A percentile compares a stretch with the other conserved stretches of the same genome.
These are phyloP conservation scores for Spinus olivaceus DNA, from an alignment of 2,797 vertebrate genomes.

Conservation along the genomic window DNA sequence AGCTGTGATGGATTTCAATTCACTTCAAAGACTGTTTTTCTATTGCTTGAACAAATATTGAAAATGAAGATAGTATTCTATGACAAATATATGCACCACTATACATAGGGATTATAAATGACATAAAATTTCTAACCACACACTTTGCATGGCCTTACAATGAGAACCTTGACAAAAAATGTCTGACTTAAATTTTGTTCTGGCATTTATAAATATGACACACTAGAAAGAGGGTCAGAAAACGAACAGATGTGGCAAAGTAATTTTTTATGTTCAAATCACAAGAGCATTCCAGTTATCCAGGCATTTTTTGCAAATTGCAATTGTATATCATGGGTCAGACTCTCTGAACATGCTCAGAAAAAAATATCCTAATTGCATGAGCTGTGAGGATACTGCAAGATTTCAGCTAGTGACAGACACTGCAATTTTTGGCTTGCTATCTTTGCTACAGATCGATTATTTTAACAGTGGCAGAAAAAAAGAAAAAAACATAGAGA, in stretches of 20 bases:
- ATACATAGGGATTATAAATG: neutral
- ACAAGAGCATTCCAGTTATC: neutral
- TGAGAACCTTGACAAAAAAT: neutral
- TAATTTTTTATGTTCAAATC: neutral
- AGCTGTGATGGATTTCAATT: neutral
- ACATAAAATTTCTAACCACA: neutral
- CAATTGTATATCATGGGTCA: neutral
- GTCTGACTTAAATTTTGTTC: neutral
- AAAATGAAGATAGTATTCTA: neutral
- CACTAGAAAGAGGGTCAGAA: neutral
- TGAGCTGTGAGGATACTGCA: neutral
- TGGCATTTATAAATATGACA: neutral
- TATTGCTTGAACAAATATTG: neutral
- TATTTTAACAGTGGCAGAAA: neutral
- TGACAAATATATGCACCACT: neutral
- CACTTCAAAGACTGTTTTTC: neutral
- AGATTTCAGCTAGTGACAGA: neutral
- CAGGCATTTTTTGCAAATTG: neutral
- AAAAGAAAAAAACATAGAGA: neutral
- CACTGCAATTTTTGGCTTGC: neutral
- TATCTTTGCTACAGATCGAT: neutral
- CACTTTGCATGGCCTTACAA: neutral
- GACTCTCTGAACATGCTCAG: neutral
- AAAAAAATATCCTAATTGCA: neutral
- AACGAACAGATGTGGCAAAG: neutral